These are phyloP conservation scores for Agapornis canus DNA, from an alignment of 2,797 vertebrate genomes.

Conservation along the genomic window DNA sequence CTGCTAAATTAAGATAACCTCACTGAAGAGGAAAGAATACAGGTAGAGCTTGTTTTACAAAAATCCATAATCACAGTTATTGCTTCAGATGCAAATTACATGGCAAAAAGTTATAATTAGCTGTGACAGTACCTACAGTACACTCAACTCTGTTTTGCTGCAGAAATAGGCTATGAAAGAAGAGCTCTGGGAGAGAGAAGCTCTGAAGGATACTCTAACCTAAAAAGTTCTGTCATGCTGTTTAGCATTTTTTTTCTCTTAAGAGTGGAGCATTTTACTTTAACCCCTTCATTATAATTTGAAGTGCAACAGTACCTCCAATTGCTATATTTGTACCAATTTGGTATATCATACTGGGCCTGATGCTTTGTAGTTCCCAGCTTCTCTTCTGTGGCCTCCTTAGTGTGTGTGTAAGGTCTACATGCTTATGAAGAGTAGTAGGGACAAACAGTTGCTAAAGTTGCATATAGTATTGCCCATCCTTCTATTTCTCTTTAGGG, in stretches of 20 bases:
- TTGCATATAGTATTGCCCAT: neutral
- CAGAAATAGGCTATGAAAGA: neutral
- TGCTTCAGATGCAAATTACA: neutral
- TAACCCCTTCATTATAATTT: neutral
- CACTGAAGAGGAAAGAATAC: neutral
- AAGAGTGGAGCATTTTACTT: neutral
- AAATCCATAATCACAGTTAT: neutral
- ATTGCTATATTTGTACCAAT: neutral
- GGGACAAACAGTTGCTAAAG: neutral
- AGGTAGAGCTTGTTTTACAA: neutral
- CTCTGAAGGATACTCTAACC: neutral
- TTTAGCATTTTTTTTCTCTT: neutral
- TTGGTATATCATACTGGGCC: no score
- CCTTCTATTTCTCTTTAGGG: neutral
- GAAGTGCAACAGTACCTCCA: neutral
- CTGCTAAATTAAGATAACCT: neutral
- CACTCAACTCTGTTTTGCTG: neutral
- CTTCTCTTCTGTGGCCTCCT: neutral
- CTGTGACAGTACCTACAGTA: neutral
- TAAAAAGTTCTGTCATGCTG: neutral
- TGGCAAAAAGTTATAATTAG: neutral
- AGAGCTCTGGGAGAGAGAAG: neutral
- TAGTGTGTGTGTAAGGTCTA: no score
- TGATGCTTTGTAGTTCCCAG: neutral
- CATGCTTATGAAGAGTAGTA: neutral